Conservation (phyloP, 2,797 vertebrate genomes). For the Dromococcyx pavoninus region DNA sequence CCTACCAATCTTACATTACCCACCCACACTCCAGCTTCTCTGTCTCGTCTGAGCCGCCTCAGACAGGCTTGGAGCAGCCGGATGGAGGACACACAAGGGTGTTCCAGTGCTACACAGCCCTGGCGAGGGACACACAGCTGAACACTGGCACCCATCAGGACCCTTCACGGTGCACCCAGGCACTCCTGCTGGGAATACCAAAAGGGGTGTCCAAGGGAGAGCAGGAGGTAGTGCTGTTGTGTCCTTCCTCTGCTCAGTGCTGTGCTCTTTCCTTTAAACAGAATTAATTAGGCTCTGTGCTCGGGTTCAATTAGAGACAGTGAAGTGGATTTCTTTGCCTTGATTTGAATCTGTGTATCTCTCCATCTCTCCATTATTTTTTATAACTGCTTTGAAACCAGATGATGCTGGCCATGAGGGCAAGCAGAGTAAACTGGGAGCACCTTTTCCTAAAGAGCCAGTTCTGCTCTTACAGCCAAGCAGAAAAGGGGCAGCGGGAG, state of each 20-base stretch:
- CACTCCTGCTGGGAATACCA: not conserved
- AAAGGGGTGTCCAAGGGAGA: not conserved
- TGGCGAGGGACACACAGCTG: rapidly evolving
- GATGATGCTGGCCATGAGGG: not conserved
- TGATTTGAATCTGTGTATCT: not conserved
- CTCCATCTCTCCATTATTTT: not conserved
- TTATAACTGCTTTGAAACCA: not conserved
- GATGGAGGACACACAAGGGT: not conserved
- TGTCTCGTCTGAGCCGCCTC: rapidly evolving
- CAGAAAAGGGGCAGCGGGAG: not conserved
- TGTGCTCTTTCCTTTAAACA: not conserved
- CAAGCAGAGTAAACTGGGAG: not conserved
- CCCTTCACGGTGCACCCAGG: not conserved
- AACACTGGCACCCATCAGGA: rapidly evolving
- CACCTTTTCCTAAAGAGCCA: not conserved
- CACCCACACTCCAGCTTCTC: not conserved
- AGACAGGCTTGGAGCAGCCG: not conserved
- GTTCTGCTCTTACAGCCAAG: not conserved
- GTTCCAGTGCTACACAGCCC: not conserved
- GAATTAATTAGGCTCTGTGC: not conserved
- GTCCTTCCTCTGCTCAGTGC: not conserved
- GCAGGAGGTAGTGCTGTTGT: not conserved
- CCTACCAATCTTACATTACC: rapidly evolving
- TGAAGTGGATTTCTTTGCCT: not conserved
- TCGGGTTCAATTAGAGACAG: not conserved